phyloP scores from a whole-genome alignment of 1,140 invertebrate species.

The Bathynomus jamesi region DNA sequence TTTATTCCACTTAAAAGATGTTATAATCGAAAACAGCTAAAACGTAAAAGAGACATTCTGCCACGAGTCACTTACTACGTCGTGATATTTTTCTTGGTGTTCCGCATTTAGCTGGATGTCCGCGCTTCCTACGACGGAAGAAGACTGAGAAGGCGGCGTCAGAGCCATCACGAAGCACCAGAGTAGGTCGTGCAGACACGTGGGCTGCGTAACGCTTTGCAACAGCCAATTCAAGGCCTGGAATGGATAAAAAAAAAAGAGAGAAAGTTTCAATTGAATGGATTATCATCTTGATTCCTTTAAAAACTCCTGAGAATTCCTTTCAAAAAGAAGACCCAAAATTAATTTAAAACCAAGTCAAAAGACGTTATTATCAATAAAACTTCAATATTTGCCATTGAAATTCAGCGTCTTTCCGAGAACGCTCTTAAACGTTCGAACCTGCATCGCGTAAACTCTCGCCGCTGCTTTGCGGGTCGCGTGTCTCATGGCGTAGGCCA shows the following conservation, averaged over 20 bases:
- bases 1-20: no score
- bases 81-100: no score
- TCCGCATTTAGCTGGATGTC: constrained; percentile 27
- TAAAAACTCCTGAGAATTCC: no score
- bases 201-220: constrained; percentile 79
- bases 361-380: neutral
- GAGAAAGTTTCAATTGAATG: no score
- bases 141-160: constrained; percentile 13
- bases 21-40: no score
- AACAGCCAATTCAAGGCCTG: constrained; percentile 92
- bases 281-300: no score
- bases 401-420: constrained; percentile 7
- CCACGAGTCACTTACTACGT: no score
- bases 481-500: constrained; percentile 74
- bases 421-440: no score
- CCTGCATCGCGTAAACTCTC: constrained; percentile 75
- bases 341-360: no score
- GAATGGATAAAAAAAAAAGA: no score
- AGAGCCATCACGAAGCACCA: constrained; percentile 85
- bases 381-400: constrained; percentile 17
- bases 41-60: no score
- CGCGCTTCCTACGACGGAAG: constrained; percentile 17
- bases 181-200: constrained; percentile 82
- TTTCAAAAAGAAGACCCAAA: no score
- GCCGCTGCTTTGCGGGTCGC: constrained; percentile 73